These are phyloP conservation scores for Xiphydria camelus DNA, from an alignment of 2,888 invertebrate genomes.

Conservation along the genomic window DNA sequence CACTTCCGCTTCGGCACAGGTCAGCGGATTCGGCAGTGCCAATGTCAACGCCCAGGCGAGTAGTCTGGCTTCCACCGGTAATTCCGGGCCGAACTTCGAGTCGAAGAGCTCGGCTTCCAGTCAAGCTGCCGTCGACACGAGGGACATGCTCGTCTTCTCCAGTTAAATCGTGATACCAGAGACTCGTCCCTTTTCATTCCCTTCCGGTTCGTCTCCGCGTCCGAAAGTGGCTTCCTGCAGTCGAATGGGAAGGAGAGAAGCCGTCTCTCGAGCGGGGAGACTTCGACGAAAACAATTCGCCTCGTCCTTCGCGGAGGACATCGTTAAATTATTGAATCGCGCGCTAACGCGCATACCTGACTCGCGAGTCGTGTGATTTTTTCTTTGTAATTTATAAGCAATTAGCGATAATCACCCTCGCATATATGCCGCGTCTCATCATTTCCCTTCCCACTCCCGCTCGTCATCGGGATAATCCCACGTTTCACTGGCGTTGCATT, in stretches of 20 bases:
- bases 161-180: constrained; percentile 17
- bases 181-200: too few relatives aligned
- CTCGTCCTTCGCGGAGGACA: too few relatives aligned
- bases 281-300: too few relatives aligned
- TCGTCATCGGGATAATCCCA: too few relatives aligned
- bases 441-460: too few relatives aligned
- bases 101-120: constrained; percentile 36
- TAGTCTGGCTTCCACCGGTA: constrained; percentile 20
- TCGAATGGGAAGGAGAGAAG: too few relatives aligned
- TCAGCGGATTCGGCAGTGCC: constrained; percentile 29
- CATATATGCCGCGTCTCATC: too few relatives aligned
- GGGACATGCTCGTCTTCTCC: constrained; percentile 37
- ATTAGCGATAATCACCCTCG: background rate
- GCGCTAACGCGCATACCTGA: too few relatives aligned
- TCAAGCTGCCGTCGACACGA: constrained; percentile 30
- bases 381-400: background rate
- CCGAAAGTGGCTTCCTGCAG: too few relatives aligned
- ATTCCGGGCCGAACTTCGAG: constrained; percentile 17
- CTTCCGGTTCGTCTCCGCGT: too few relatives aligned
- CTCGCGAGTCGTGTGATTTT: background rate
- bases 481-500: too few relatives aligned
- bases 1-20: constrained; percentile 29
- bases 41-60: constrained; percentile 25
- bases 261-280: too few relatives aligned
- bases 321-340: background rate